Evolutionary conservation across 2,888 invertebrate genomes (phyloP).

Genomic region (Omphaloscelis lunosa): DNA sequence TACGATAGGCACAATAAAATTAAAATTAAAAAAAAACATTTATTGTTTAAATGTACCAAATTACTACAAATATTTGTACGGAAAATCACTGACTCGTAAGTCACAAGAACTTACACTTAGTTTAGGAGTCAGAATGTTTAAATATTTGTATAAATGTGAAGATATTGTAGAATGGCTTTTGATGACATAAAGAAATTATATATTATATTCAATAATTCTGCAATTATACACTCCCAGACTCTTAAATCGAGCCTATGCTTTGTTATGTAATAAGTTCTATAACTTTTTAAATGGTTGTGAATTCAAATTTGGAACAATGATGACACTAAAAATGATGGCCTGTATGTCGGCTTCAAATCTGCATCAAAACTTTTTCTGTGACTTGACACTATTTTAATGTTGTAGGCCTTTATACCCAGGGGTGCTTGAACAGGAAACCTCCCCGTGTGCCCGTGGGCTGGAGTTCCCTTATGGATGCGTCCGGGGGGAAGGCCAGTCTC

Average conservation of each 20-base stretch:
- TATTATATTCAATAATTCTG: background rate
- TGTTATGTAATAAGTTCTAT: background rate
- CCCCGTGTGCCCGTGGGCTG: no score
- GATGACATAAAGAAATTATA: background rate
- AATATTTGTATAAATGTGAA: background rate
- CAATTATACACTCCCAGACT: background rate
- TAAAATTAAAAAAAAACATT: no score
- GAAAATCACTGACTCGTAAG: no score
- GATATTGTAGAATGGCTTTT: background rate
- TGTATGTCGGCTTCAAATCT: background rate
- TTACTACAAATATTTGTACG: no score
- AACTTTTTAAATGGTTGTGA: background rate
- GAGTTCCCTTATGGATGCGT: no score
- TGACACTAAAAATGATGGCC: background rate
- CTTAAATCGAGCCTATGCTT: background rate
- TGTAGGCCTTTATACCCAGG: background rate
- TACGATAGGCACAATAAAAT: no score
- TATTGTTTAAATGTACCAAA: no score
- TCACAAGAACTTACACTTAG: no score
- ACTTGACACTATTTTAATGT: background rate
- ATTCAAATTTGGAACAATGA: background rate
- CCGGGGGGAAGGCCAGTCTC: no score
- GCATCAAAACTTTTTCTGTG: background rate
- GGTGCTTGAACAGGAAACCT: no score
- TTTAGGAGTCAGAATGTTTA: background rate